These are phyloP conservation scores for Zygaena filipendulae DNA, from an alignment of 2,888 invertebrate species.

Conservation along the genomic window DNA sequence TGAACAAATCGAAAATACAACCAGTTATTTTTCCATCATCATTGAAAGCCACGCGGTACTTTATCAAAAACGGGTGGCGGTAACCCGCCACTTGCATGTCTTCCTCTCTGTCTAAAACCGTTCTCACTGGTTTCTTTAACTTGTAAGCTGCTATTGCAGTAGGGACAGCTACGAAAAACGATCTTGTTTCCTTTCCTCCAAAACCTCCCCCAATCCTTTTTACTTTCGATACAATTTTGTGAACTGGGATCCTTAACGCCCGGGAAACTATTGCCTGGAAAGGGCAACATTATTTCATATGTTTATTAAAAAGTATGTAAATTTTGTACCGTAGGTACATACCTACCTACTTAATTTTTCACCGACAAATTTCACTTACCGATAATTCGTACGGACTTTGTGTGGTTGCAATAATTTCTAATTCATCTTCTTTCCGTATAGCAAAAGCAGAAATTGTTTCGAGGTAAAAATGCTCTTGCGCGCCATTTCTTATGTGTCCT, in stretches of 20 bases:
- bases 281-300: too few species aligned
- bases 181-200: constrained; percentile 86
- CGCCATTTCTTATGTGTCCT: constrained; percentile 77
- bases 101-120: constrained; percentile 85
- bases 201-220: constrained; percentile 90
- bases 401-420: constrained; percentile 83
- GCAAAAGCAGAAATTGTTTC: constrained; percentile 78
- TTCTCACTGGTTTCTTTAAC: constrained; percentile 76
- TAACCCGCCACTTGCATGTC: constrained; percentile 86
- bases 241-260: constrained; percentile 72
- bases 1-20: constrained; percentile 71
- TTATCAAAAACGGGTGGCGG: constrained; percentile 81
- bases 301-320: too few species aligned
- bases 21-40: constrained; percentile 75
- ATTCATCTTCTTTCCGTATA: constrained; percentile 81
- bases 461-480: constrained; percentile 92
- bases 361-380: too few species aligned
- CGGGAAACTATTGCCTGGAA: constrained; percentile 71
- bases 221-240: constrained; percentile 75
- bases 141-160: constrained; percentile 81
- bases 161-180: constrained; percentile 69
- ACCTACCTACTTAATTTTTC: too few species aligned
- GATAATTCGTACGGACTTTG: constrained; percentile 83
- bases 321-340: too few species aligned
- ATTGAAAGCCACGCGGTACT: constrained; percentile 80